These are phyloP conservation scores for Drosophila greeni DNA, from an alignment of 2,888 invertebrate species.

Conservation along the genomic window DNA sequence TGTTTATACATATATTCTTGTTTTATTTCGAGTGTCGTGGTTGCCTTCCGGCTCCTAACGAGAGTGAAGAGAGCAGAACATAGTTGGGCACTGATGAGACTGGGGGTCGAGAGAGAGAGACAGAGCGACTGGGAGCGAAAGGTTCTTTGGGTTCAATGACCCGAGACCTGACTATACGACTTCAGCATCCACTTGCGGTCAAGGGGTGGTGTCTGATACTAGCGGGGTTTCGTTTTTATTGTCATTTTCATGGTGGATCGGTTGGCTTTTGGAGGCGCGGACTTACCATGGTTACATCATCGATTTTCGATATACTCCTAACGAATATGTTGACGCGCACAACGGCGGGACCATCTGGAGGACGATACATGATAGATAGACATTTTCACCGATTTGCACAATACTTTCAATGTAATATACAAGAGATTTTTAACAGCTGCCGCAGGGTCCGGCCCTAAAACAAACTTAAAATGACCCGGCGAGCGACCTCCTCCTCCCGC, in stretches of 20 bases:
- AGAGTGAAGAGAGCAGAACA: slow-evolving; percentile 29
- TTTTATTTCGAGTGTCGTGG: slow-evolving; percentile 33
- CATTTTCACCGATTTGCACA: slow-evolving; percentile 64
- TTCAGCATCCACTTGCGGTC: slow-evolving; percentile 19
- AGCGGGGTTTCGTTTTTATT: slow-evolving; percentile 30
- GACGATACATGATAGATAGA: slow-evolving; percentile 58
- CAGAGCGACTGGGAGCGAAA: background rate
- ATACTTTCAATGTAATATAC: slow-evolving; percentile 41
- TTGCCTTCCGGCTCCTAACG: slow-evolving; percentile 25
- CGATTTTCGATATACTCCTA: slow-evolving; percentile 99
- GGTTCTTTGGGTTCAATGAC: slow-evolving; percentile 5
- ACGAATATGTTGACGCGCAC: slow-evolving; percentile 99
- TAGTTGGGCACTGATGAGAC: slow-evolving; percentile 5
- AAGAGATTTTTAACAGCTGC: slow-evolving; percentile 54
- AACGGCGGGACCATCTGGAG: slow-evolving; percentile 93
- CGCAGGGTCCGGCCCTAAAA: slow-evolving; percentile 41
- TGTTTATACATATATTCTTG: slow-evolving; percentile 52
- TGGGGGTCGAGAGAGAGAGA: background rate
- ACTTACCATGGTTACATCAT: slow-evolving; percentile 99
- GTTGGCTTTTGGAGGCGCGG: slow-evolving; percentile 62
- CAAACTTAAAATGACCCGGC: slow-evolving; percentile 54
- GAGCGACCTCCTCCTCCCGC: background rate
- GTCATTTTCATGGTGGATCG: slow-evolving; percentile 26
- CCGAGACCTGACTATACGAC: slow-evolving; percentile 17
- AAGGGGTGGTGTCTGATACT: slow-evolving; percentile 27